These are phyloP conservation scores for Drosophila lini DNA, from an alignment of 1,140 invertebrate species.

Conservation along the genomic window DNA sequence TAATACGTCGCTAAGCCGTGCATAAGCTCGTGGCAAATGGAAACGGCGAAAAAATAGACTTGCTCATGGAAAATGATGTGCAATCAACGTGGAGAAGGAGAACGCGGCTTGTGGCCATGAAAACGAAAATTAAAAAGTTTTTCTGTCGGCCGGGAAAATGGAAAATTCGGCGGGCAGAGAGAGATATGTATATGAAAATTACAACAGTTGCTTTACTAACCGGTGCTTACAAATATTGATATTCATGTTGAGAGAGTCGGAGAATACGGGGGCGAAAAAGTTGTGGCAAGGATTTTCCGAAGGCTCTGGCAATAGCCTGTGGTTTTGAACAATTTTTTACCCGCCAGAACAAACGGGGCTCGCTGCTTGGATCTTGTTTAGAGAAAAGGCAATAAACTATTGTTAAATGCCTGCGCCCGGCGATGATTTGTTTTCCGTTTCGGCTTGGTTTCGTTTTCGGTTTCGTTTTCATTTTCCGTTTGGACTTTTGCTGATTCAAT, in stretches of 20 bases:
- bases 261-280: conserved; percentile 7
- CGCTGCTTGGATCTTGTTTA: conserved; percentile 30
- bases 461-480: conserved; percentile 25
- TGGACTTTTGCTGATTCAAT: conserved; percentile 28
- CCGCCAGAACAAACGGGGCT: conserved; percentile 11
- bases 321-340: conserved; percentile 22
- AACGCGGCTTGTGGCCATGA: conserved; percentile 61
- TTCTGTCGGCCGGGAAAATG: conserved; percentile 38
- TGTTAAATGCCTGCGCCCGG: conserved; percentile 33
- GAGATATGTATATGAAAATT: conserved; percentile 59
- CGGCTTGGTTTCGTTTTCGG: conserved; percentile 8
- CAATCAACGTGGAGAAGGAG: conserved; percentile 54
- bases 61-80: conserved; percentile 72
- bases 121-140: conserved; percentile 80
- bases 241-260: conserved; percentile 33
- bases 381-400: conserved; percentile 56
- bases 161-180: not conserved
- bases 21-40: conserved; percentile 68
- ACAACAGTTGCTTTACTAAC: conserved; percentile 65
- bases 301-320: conserved; percentile 59
- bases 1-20: conserved; percentile 75
- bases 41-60: conserved; percentile 44
- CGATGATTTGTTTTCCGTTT: conserved; percentile 46
- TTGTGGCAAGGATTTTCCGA: conserved; percentile 27
- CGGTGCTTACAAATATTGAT: conserved; percentile 74